phyloP scores from a whole-genome alignment of 2,797 vertebrate genomes.

The Mus caroli region DNA sequence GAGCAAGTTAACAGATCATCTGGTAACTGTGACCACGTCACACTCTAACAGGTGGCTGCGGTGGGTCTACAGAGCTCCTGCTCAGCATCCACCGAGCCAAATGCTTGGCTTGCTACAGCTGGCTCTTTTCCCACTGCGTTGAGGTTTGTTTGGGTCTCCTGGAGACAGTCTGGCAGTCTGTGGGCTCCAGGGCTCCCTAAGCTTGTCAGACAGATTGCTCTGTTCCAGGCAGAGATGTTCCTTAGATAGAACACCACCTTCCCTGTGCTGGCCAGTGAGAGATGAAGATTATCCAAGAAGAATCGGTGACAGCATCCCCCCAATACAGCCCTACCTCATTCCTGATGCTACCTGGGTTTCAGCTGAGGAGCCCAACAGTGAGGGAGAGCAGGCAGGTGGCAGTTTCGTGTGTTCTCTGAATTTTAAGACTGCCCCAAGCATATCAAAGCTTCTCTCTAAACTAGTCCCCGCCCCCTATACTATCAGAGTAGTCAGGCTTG shows the following conservation, averaged over 20 bases:
- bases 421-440: not conserved
- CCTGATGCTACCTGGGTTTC: not conserved
- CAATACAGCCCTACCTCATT: not conserved
- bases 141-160: constrained; percentile 59
- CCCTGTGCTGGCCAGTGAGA: not conserved
- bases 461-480: fast-evolving
- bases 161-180: constrained; percentile 39
- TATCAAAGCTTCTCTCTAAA: not conserved
- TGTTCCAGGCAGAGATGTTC: not conserved
- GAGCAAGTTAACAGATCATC: not conserved
- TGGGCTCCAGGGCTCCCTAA: not conserved
- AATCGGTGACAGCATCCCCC: not conserved
- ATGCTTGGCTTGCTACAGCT: not conserved
- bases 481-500: too few relatives aligned
- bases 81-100: not conserved
- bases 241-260: not conserved
- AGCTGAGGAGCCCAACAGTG: not conserved
- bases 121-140: constrained; percentile 31
- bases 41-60: not conserved
- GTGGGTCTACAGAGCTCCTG: not conserved
- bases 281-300: not conserved
- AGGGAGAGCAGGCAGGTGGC: fast-evolving
- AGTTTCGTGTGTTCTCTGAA: too few relatives aligned
- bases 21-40: fast-evolving
- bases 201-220: constrained; percentile 13